Conservation (phyloP, 2,797 vertebrate species). For the Megaceryle alcyon region DNA sequence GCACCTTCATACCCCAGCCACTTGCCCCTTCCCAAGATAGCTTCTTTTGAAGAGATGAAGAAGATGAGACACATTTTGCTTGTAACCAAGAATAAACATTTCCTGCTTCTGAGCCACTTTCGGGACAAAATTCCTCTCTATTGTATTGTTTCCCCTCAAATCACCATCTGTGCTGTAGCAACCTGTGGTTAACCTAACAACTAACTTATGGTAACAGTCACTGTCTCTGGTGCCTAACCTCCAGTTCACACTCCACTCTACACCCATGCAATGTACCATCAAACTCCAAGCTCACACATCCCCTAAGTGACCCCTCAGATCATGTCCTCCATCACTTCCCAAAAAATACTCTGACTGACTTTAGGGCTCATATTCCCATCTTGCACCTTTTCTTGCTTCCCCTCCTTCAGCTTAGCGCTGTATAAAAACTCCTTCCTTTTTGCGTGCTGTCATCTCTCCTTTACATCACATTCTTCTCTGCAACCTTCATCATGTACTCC, state of each 20-base stretch:
- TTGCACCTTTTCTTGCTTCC: not conserved
- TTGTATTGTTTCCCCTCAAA: not conserved
- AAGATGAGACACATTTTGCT: not conserved
- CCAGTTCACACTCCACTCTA: not conserved
- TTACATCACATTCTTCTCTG: not conserved
- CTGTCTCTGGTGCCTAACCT: not conserved
- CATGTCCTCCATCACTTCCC: not conserved
- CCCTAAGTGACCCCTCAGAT: not conserved
- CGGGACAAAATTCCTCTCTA: not conserved
- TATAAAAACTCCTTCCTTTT: not conserved
- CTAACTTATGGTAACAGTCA: fast-evolving
- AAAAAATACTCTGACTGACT: not conserved
- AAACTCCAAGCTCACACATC: not conserved
- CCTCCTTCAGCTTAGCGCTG: not conserved
- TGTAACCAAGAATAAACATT: not conserved
- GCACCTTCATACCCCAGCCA: not conserved
- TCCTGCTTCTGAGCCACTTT: not conserved
- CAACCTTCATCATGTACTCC: not conserved
- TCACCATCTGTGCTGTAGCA: not conserved
- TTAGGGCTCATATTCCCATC: not conserved
- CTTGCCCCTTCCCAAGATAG: not conserved
- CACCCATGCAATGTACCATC: not conserved
- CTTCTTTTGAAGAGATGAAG: not conserved
- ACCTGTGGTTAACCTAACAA: not conserved
- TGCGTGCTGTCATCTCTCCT: not conserved